Base-by-base conservation (phyloP, 2,113 vertebrate species). In the Oncorhynchus tshawytscha region DNA sequence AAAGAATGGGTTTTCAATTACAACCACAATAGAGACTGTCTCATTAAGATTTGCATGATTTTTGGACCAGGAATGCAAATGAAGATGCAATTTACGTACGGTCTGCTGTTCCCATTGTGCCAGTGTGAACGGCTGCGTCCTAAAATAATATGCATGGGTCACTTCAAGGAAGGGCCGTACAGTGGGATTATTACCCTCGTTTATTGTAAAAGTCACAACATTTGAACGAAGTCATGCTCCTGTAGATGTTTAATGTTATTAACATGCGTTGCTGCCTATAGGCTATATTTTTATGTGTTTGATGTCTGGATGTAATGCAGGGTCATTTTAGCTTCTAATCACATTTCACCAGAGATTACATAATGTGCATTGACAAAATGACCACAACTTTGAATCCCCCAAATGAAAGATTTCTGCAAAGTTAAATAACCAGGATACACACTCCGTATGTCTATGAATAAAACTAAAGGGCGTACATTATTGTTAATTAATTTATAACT, bases 21-120 rank as follows among this genome's bases (percentile, higher is more conserved):
- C 85, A 81, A 74, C 54, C 80, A 93, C 92, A 94, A 93, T 90
- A 72, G 89, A 87, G 83, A 89, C 86, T 86, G 91, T 90, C 92
- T 94, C 91, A 91, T 93, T 93, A 92, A 90, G 91, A 93, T 93
- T 91, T 91, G 90, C 91, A 90, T 91, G 88, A 92, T 93, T 92
- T 90, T 89, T 78, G 81, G 85, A 88, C 80, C 78, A 74, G 82
- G 82, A 88, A 93, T 93, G 91, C 90, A 93, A 93, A 94, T 94
- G 87, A 92, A 91, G 90, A 92, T 89, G 91, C 93, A 87, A 89
- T 92, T 92, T 90, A 83, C 89, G 84, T 88, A 91, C 88, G 92
- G 87, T 93, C 92, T 91, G 90, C 89, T 92, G 89, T 92, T 88
- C 90, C 89, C 39, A 88, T 93, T 93, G 92, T 94, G 85, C 68